These are phyloP conservation scores for Chlorocebus sabaeus DNA, from an alignment of 2,113 vertebrate genomes.

Conservation along the genomic window DNA sequence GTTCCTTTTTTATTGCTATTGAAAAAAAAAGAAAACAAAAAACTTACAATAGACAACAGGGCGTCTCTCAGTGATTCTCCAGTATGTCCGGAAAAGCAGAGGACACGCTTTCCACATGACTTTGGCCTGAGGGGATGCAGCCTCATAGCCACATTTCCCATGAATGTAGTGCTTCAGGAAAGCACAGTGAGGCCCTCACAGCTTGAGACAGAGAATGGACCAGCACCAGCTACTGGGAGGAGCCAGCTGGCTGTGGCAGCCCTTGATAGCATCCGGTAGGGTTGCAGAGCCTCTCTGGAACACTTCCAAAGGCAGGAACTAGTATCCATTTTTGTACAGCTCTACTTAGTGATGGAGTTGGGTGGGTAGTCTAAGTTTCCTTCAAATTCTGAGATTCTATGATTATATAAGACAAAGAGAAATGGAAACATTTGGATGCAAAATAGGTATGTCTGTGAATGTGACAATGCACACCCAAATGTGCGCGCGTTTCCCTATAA, in stretches of 20 bases:
- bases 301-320: neutral
- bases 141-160: neutral
- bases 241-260: neutral
- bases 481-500: neutral
- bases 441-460: constrained; percentile 13
- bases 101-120: neutral
- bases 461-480: neutral
- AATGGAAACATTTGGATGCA: constrained; percentile 9
- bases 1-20: neutral
- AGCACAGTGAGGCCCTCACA: neutral
- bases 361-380: neutral
- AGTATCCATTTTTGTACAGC: neutral
- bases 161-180: neutral
- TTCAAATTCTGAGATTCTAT: neutral
- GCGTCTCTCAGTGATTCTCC: neutral
- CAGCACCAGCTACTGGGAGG: neutral
- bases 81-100: neutral
- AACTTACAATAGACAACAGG: neutral
- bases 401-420: constrained; percentile 57
- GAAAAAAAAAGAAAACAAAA: neutral
- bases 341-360: neutral
- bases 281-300: neutral
- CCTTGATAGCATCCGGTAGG: neutral
- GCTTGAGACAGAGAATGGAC: neutral
- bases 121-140: neutral